A percentile compares a stretch with the other conserved stretches of the same genome.
These are phyloP conservation scores for Gallinago nigripennis DNA, from an alignment of 2,797 vertebrate species.

Conservation along the genomic window DNA sequence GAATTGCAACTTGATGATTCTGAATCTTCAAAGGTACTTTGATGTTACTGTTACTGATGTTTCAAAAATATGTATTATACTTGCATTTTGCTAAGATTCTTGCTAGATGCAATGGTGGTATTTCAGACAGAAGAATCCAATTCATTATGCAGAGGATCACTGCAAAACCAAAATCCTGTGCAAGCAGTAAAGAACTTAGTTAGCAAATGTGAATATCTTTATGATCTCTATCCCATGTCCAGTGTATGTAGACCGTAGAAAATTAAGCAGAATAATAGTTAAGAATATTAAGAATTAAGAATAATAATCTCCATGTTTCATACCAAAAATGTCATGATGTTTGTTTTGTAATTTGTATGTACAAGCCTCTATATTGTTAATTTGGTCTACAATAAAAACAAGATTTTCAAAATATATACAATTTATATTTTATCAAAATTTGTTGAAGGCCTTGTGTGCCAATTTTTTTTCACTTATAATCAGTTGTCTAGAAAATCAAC, in stretches of 20 bases:
- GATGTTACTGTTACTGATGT: background rate
- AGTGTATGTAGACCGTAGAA: background rate
- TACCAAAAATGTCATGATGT: background rate
- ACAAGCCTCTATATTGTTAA: background rate
- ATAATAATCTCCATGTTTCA: background rate
- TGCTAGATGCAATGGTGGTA: background rate
- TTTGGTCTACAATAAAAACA: background rate
- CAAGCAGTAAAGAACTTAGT: background rate
- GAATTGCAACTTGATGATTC: background rate
- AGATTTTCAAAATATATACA: background rate
- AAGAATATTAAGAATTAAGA: background rate
- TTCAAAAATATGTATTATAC: background rate
- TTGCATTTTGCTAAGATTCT: background rate
- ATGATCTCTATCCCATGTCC: background rate
- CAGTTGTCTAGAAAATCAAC: background rate
- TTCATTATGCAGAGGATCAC: background rate
- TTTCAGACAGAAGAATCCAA: background rate
- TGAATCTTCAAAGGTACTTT: slow-evolving; percentile 53
- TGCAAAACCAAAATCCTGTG: background rate
- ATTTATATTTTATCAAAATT: background rate
- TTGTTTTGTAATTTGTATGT: background rate
- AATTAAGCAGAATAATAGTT: background rate
- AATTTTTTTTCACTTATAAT: background rate
- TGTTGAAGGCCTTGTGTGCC: background rate
- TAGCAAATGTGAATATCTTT: background rate